These are phyloP conservation scores for Narcine bancroftii DNA, from an alignment of 2,113 vertebrate species.

Conservation along the genomic window DNA sequence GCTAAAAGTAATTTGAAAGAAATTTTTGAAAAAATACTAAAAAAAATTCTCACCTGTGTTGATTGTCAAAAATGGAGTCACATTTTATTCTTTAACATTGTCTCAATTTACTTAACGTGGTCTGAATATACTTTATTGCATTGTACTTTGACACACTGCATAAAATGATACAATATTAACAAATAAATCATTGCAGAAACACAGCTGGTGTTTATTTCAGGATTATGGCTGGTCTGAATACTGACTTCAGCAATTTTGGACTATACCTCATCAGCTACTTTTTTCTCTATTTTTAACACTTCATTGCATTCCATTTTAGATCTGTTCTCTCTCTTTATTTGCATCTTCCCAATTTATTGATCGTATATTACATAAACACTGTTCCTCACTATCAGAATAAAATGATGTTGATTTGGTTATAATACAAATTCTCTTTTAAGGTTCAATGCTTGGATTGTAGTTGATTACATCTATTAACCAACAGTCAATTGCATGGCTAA, in stretches of 20 bases:
- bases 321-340: neutral
- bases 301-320: neutral
- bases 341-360: neutral
- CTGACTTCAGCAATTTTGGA: neutral
- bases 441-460: neutral
- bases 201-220: slow-evolving; percentile 19
- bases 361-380: neutral
- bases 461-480: neutral
- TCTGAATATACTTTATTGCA: slow-evolving; percentile 25
- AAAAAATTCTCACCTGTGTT: slow-evolving; percentile 22
- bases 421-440: neutral
- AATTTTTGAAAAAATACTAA: slow-evolving; percentile 3
- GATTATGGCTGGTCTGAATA: neutral
- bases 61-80: slow-evolving; percentile 19
- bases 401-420: neutral
- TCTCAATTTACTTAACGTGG: neutral
- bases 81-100: neutral
- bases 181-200: slow-evolving; percentile 21
- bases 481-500: neutral
- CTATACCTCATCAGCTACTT: neutral
- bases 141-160: slow-evolving; percentile 9
- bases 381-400: neutral
- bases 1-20: slow-evolving; percentile 25
- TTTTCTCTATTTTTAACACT: too few species aligned
- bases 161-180: neutral